Evolutionary conservation across 1,140 invertebrate species (phyloP).

Genomic region (Melitaea cinxia): DNA sequence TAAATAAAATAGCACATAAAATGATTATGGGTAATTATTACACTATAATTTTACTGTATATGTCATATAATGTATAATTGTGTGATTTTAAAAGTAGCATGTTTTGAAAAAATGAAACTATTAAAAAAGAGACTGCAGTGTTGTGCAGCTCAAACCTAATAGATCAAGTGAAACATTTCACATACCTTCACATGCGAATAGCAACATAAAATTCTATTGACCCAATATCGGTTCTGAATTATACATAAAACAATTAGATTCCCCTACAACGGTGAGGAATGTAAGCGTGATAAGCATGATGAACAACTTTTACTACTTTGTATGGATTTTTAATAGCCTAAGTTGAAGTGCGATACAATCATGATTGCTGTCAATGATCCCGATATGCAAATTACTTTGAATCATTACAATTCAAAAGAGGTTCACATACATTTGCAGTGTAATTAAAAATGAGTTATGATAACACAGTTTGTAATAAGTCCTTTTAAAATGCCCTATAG

Average conservation of each 20-base stretch:
- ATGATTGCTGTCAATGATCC: conserved; percentile 29
- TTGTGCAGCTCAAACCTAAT: neutral
- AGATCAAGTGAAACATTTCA: conserved; percentile 24
- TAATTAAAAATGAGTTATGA: neutral
- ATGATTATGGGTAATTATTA: too few species aligned
- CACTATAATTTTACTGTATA: too few species aligned
- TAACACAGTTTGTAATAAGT: neutral
- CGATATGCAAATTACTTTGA: conserved; percentile 15
- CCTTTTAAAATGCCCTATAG: too few species aligned
- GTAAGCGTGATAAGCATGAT: conserved; percentile 49
- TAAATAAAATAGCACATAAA: too few species aligned
- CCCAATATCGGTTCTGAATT: conserved; percentile 54
- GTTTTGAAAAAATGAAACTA: too few species aligned
- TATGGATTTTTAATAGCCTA: conserved; percentile 54
- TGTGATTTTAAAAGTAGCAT: too few species aligned
- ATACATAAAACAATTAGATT: conserved; percentile 59
- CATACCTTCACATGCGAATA: conserved; percentile 28
- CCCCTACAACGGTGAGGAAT: conserved; percentile 42
- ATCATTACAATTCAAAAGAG: neutral
- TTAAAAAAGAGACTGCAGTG: neutral
- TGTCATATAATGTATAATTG: too few species aligned
- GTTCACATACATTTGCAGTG: neutral
- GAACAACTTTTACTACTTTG: conserved; percentile 41
- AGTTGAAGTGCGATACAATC: conserved; percentile 42
- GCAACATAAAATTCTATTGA: conserved; percentile 50